A percentile compares a stretch with the other conserved stretches of the same genome.
phyloP scores from a whole-genome alignment of 2,888 invertebrate genomes.

The Colletes collaris region DNA sequence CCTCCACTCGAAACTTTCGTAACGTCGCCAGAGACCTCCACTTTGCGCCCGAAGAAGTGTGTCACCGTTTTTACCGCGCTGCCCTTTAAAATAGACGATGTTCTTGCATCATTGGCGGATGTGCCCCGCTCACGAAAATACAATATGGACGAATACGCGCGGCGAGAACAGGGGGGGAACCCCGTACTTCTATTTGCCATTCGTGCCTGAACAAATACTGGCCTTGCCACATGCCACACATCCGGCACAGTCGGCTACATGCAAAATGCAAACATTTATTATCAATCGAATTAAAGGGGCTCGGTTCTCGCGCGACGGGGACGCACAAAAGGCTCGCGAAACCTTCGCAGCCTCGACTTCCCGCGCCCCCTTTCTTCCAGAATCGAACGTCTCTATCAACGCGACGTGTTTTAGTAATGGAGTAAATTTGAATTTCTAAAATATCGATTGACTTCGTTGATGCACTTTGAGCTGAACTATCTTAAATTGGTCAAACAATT shows the following conservation, averaged over 20 bases:
- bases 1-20: slow-evolving; percentile 17
- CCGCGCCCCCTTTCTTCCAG: background rate
- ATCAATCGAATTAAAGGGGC: slow-evolving; percentile 71
- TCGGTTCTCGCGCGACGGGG: slow-evolving; percentile 15
- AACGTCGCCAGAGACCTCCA: slow-evolving; percentile 16
- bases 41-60: slow-evolving; percentile 33
- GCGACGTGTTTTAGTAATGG: background rate
- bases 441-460: too few species aligned
- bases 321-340: slow-evolving; percentile 22
- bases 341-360: slow-evolving; percentile 3
- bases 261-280: slow-evolving; percentile 74
- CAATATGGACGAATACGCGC: slow-evolving; percentile 55
- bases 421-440: too few species aligned
- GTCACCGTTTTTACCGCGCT: slow-evolving; percentile 22
- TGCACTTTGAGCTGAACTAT: too few species aligned
- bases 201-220: slow-evolving; percentile 78
- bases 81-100: slow-evolving; percentile 53
- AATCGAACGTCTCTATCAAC: slow-evolving; percentile 39
- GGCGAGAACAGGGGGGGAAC: slow-evolving; percentile 53
- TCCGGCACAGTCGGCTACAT: slow-evolving; percentile 61
- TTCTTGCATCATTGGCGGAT: slow-evolving; percentile 59
- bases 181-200: slow-evolving; percentile 68
- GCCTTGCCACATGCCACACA: slow-evolving; percentile 74
- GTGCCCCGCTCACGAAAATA: slow-evolving; percentile 35
- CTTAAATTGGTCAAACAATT: too few species aligned